These are phyloP conservation scores for Capreolus pygargus DNA, from an alignment of 2,113 vertebrate species.

Conservation along the genomic window DNA sequence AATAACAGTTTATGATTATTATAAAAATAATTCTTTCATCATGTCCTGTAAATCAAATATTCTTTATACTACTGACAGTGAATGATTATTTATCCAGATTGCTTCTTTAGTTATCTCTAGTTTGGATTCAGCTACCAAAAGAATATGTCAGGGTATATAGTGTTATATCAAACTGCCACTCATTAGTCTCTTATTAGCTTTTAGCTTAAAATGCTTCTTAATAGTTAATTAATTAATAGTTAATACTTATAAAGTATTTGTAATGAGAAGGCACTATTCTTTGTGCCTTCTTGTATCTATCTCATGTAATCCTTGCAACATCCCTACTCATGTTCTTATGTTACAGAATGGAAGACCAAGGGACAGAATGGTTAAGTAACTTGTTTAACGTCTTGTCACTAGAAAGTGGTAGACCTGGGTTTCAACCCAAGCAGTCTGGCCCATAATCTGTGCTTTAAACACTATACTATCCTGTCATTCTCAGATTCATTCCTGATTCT, in stretches of 20 bases:
- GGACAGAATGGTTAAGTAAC: background rate
- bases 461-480: background rate
- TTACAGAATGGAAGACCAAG: background rate
- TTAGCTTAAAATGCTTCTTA: background rate
- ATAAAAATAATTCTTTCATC: background rate
- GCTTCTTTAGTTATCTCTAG: background rate
- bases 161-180: background rate
- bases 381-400: background rate
- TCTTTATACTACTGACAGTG: background rate
- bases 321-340: background rate
- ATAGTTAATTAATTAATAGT: background rate
- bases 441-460: background rate
- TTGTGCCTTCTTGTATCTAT: background rate
- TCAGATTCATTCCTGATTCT: background rate
- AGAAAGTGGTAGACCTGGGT: background rate
- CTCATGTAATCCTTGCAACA: background rate
- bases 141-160: background rate
- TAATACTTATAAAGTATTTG: background rate
- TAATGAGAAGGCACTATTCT: background rate
- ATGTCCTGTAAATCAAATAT: background rate
- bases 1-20: background rate
- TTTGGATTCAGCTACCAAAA: background rate
- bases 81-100: background rate
- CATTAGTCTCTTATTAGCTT: background rate
- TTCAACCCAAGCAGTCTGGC: background rate